Percentiles rank a stretch among this genome's conserved stretches.
Evolutionary conservation across 1,140 invertebrate genomes (phyloP).

Genomic region (Magallana ariakensis): DNA sequence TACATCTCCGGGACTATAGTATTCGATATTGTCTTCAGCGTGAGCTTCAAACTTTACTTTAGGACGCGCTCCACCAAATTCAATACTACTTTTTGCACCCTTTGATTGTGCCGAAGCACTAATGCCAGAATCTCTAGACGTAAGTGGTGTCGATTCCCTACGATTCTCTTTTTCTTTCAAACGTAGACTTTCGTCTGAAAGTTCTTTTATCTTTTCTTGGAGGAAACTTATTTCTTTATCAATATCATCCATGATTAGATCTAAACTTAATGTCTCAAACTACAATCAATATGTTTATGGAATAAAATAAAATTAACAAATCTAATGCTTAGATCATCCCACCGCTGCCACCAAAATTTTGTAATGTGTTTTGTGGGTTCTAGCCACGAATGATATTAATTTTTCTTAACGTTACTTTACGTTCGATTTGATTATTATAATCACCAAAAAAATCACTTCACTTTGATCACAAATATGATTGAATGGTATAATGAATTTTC

Average conservation of each 20-base stretch:
- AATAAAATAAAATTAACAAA: no score
- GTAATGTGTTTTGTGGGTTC: no score
- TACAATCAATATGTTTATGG: no score
- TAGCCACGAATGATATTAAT: no score
- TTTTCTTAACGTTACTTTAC: no score
- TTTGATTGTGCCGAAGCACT: slow-evolving; percentile 5
- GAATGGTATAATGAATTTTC: no score
- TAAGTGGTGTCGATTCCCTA: background rate
- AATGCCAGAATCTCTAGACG: slow-evolving; percentile 3
- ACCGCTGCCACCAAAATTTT: no score
- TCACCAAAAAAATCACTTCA: no score
- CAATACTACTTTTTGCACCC: background rate
- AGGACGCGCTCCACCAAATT: background rate
- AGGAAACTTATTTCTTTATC: slow-evolving; percentile 15
- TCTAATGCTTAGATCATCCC: no score
- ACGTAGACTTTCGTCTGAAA: background rate
- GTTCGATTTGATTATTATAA: no score
- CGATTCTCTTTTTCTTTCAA: background rate
- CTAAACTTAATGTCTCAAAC: background rate
- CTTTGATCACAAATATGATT: no score
- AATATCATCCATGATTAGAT: background rate
- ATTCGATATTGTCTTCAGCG: background rate
- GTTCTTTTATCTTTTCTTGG: background rate
- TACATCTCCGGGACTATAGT: background rate
- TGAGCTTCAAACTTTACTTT: background rate